These are phyloP conservation scores for Asbolus verrucosus DNA, from an alignment of 1,140 invertebrate species.

Conservation along the genomic window DNA sequence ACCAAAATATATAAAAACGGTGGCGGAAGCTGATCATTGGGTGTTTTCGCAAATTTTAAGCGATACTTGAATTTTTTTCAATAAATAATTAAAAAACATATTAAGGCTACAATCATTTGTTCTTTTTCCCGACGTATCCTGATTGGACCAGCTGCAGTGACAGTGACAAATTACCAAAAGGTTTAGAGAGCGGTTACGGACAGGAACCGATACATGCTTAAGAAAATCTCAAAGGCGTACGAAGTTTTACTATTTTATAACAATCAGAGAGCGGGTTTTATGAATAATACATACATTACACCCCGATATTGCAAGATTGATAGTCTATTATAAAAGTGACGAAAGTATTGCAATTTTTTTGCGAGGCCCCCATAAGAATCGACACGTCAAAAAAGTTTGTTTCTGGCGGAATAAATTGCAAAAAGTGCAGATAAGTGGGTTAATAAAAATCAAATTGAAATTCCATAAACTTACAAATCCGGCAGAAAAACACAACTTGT, in stretches of 20 bases:
- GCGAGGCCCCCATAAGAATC: too few relatives aligned
- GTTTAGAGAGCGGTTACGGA: not conserved
- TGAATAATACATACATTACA: too few relatives aligned
- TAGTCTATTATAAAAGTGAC: too few relatives aligned
- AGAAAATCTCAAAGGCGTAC: constrained; percentile 10
- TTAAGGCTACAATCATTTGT: constrained; percentile 40
- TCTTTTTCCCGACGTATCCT: constrained; percentile 48
- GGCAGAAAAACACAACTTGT: constrained; percentile 20
- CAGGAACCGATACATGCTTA: constrained; percentile 5
- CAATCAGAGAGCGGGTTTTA: too few relatives aligned
- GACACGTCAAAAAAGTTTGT: too few relatives aligned
- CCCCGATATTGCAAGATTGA: too few relatives aligned
- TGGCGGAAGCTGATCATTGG: not conserved
- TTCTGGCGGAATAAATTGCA: not conserved
- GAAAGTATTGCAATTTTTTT: too few relatives aligned
- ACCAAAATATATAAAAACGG: not conserved
- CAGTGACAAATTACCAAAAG: constrained; percentile 41
- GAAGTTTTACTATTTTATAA: too few relatives aligned
- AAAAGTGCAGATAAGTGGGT: not conserved
- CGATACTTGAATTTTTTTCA: constrained; percentile 12
- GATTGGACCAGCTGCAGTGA: constrained; percentile 45
- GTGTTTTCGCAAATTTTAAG: not conserved
- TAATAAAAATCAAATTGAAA: constrained; percentile 17
- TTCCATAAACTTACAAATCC: constrained; percentile 20
- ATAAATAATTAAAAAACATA: constrained; percentile 35